Evolutionary conservation across 2,113 vertebrate genomes (phyloP).

Genomic region (Microcebus ravelobensis): DNA sequence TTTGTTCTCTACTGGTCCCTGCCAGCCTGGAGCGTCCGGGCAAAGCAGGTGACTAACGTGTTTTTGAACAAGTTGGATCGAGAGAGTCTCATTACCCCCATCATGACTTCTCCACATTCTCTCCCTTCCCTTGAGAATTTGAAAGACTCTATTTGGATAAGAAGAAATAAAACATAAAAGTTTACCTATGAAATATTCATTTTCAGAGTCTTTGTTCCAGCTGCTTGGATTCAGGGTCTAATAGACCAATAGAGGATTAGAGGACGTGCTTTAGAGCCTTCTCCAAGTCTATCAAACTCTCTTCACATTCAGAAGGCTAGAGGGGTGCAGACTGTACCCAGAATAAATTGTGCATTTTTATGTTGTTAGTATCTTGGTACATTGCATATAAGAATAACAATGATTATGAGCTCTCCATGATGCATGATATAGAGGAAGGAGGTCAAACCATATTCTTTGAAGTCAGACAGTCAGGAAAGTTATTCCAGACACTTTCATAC

Average conservation of each 20-base stretch:
- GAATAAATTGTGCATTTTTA: neutral
- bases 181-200: neutral
- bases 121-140: neutral
- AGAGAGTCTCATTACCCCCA: neutral
- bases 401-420: neutral
- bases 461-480: neutral
- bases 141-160: neutral
- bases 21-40: no score
- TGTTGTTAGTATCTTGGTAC: neutral
- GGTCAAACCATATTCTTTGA: neutral
- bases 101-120: neutral
- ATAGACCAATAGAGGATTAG: neutral
- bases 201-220: neutral
- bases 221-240: neutral
- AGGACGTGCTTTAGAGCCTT: neutral
- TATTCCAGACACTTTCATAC: neutral
- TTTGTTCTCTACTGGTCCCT: neutral
- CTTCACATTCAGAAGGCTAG: neutral
- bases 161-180: conserved; percentile 21
- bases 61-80: neutral
- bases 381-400: neutral
- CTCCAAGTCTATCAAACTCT: neutral
- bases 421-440: neutral
- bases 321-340: neutral
- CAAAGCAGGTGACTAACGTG: neutral